A percentile compares a stretch with the other conserved stretches of the same genome.
phyloP scores from a whole-genome alignment of 2,113 vertebrate genomes.

The Ovis canadensis region DNA sequence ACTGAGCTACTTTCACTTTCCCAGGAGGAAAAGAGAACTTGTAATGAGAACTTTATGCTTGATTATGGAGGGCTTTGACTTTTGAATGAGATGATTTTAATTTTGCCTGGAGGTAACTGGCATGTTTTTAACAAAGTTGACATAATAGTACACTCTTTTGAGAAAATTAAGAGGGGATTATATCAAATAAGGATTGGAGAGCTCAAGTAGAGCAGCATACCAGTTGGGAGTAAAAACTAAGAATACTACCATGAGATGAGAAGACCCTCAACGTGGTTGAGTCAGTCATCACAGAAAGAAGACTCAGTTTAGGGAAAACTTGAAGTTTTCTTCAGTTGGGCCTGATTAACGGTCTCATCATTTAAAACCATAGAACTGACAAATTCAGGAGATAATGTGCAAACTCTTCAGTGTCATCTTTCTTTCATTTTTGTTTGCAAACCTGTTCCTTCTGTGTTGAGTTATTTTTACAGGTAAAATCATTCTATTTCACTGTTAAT shows the following conservation, averaged over 20 bases:
- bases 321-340: not conserved
- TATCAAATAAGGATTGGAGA: not conserved
- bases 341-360: not conserved
- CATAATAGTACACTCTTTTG: constrained; percentile 28
- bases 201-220: not conserved
- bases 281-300: not conserved
- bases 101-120: not conserved
- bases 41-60: not conserved
- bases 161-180: constrained; percentile 20
- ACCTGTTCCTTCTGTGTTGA: not conserved
- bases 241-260: not conserved
- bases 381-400: not conserved
- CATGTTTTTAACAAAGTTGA: constrained; percentile 31
- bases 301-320: not conserved
- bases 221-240: not conserved
- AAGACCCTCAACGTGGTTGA: rapidly evolving
- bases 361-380: not conserved
- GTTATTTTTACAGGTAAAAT: not conserved
- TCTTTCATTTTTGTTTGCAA: not conserved
- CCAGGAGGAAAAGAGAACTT: not conserved
- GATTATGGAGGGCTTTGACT: not conserved
- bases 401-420: not conserved
- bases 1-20: not conserved
- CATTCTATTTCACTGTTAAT: not conserved
- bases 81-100: not conserved